Percentiles rank a stretch among this genome's conserved stretches.
Conservation (phyloP, 2,888 invertebrate species). For the Chironomus riparius region DNA sequence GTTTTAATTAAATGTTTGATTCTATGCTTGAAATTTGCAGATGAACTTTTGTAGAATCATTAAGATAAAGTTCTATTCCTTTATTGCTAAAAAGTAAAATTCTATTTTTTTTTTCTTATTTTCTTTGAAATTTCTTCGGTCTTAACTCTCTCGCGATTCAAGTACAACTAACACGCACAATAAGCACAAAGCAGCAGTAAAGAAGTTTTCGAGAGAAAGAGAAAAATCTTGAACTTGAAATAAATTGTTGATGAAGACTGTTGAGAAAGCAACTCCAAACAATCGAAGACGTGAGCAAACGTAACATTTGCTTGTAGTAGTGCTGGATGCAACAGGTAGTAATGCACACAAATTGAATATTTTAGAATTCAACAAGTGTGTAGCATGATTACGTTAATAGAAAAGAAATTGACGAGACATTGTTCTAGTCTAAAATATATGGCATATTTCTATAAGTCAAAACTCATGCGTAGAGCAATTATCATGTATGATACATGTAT, state of each 20-base stretch:
- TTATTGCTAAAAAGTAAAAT: background rate
- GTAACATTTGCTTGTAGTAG: background rate
- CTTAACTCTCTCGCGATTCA: constrained; percentile 3
- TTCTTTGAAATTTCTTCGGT: background rate
- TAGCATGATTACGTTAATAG: too few species aligned
- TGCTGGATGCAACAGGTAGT: background rate
- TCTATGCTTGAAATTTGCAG: background rate
- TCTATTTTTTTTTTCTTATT: background rate
- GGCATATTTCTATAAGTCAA: too few species aligned
- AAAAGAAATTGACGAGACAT: too few species aligned
- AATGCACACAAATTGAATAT: background rate
- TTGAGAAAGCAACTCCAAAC: too few species aligned
- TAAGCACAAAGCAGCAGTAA: background rate
- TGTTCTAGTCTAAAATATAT: too few species aligned
- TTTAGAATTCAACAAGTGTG: constrained; percentile 3
- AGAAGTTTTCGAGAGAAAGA: background rate
- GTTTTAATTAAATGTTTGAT: background rate
- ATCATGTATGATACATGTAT: background rate
- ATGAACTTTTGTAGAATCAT: background rate
- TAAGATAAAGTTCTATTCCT: background rate
- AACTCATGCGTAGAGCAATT: too few species aligned
- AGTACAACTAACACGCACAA: constrained; percentile 7
- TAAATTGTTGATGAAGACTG: too few species aligned
- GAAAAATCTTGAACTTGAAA: background rate
- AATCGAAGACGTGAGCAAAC: too few species aligned